These are phyloP conservation scores for Diaprepes abbreviatus DNA, from an alignment of 2,888 invertebrate species.

Conservation along the genomic window DNA sequence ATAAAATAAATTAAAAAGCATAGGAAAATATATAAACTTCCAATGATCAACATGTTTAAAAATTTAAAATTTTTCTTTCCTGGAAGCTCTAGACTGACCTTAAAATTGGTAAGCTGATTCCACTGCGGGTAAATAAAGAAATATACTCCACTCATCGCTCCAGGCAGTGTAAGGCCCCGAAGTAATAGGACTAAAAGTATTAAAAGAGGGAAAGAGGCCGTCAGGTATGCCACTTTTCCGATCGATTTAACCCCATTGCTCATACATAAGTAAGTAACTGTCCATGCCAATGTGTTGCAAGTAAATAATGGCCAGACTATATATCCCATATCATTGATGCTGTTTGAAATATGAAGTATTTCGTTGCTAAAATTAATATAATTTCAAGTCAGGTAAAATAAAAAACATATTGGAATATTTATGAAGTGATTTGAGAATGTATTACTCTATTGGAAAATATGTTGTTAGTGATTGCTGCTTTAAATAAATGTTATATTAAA, in stretches of 20 bases:
- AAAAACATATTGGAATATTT: too few species aligned
- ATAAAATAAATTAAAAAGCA: too few species aligned
- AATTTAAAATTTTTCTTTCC: constrained; percentile 33
- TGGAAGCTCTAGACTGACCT: constrained; percentile 67
- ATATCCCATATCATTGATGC: constrained; percentile 80
- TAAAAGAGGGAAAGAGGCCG: constrained; percentile 86
- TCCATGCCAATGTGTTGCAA: constrained; percentile 83
- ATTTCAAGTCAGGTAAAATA: too few species aligned
- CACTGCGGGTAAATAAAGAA: constrained; percentile 88
- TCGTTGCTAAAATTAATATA: constrained; percentile 75
- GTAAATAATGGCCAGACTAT: constrained; percentile 86
- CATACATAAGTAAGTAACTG: constrained; percentile 86
- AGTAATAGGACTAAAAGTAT: constrained; percentile 80
- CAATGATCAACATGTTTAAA: too few species aligned
- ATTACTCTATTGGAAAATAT: too few species aligned
- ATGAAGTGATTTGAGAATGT: too few species aligned
- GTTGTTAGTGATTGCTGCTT: too few species aligned
- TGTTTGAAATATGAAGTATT: constrained; percentile 81
- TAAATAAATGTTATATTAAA: too few species aligned
- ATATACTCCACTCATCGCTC: constrained; percentile 80
- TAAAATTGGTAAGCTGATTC: constrained; percentile 80
- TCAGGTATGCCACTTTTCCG: constrained; percentile 91
- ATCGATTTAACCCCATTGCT: constrained; percentile 90
- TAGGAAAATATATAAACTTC: too few species aligned
- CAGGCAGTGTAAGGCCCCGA: constrained; percentile 85